phyloP scores from a whole-genome alignment of 2,113 vertebrate species.

The Colossoma macropomum region DNA sequence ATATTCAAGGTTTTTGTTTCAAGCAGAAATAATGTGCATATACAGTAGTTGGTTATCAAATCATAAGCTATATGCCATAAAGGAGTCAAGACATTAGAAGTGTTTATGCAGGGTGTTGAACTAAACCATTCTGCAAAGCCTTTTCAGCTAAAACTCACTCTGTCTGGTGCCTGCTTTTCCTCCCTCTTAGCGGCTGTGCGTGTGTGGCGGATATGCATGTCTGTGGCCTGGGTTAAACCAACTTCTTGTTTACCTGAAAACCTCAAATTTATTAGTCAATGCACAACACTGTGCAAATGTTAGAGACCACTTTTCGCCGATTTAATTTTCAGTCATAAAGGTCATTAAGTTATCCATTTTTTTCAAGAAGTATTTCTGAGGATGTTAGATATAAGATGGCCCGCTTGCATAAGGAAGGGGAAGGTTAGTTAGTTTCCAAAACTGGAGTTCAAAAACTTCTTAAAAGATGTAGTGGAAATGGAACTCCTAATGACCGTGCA shows the following conservation, averaged over 20 bases:
- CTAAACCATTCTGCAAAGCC: slow-evolving; percentile 44
- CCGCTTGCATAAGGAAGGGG: no score
- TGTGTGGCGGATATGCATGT: slow-evolving; percentile 43
- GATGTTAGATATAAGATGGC: no score
- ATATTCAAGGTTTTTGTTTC: not conserved
- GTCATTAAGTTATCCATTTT: no score
- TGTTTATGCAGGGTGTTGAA: not conserved
- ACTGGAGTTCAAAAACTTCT: no score
- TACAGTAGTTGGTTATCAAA: not conserved
- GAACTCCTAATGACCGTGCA: no score
- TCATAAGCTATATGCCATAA: not conserved
- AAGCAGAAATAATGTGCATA: not conserved
- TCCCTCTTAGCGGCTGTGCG: slow-evolving; percentile 38
- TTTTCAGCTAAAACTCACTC: slow-evolving; percentile 57
- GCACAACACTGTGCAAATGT: not conserved
- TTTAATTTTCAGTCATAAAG: no score
- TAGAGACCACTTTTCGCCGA: no score
- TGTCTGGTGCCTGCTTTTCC: slow-evolving; percentile 35
- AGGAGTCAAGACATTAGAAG: not conserved
- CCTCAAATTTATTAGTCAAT: not conserved
- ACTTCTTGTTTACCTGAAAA: slow-evolving; percentile 13
- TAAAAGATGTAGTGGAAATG: no score
- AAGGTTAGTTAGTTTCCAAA: no score
- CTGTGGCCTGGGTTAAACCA: slow-evolving; percentile 63
- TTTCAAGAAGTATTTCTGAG: no score